A percentile compares a stretch with the other conserved stretches of the same genome.
These are phyloP conservation scores for Struthio camelus DNA, from an alignment of 2,113 vertebrate genomes.

Conservation along the genomic window DNA sequence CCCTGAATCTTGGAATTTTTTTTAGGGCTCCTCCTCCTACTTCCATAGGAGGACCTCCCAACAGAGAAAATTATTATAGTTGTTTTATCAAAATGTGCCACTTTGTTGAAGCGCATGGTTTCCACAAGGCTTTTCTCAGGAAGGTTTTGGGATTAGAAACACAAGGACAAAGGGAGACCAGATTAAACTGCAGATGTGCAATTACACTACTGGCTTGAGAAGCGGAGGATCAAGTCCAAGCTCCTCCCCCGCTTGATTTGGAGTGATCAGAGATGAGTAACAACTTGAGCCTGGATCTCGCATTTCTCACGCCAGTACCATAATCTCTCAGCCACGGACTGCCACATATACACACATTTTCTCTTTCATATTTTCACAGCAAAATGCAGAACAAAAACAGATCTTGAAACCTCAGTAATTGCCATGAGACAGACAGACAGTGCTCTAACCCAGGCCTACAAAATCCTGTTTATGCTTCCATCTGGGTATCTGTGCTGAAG, in stretches of 20 bases:
- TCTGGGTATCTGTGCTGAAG: neutral
- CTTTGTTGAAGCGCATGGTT: neutral
- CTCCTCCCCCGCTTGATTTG: neutral
- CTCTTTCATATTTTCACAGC: neutral
- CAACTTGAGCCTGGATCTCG: neutral
- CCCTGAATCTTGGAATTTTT: neutral
- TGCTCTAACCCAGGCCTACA: neutral
- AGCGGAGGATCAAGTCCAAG: neutral
- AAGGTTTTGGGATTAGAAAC: neutral
- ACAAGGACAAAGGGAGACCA: neutral
- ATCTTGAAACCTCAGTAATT: neutral
- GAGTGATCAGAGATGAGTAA: neutral
- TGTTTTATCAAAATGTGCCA: accelerated
- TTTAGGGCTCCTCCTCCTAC: neutral
- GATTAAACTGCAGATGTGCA: neutral
- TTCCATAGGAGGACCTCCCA: neutral
- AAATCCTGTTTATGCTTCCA: neutral
- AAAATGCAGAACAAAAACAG: neutral
- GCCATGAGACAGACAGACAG: neutral
- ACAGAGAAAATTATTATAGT: neutral
- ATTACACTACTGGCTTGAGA: neutral
- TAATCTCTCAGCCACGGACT: neutral
- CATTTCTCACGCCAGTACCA: neutral
- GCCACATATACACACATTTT: neutral
- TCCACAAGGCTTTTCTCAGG: neutral